Conservation (phyloP, 2,113 vertebrate species). For the Cyprinodon brontotheroides region DNA sequence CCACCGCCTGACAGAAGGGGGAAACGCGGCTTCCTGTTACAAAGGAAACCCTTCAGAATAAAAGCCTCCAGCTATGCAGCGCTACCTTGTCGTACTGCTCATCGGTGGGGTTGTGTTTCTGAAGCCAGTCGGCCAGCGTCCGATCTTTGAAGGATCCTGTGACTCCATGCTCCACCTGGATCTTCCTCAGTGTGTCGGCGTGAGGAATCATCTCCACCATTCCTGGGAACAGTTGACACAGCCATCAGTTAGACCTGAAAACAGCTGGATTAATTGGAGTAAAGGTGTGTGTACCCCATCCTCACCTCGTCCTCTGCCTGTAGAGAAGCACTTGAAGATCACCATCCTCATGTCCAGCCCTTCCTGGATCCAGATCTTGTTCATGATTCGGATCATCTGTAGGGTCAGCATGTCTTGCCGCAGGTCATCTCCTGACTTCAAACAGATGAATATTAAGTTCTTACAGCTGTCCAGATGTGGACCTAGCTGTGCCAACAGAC, state of each 20-base stretch:
- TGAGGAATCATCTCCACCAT: constrained; percentile 99
- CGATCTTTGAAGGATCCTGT: constrained; percentile 97
- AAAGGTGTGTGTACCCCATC: background rate
- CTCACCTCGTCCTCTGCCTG: constrained; percentile 88
- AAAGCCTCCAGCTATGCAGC: background rate
- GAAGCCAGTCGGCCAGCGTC: constrained; percentile 92
- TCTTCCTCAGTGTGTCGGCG: constrained; percentile 94
- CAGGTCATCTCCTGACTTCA: constrained; percentile 93
- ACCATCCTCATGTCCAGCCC: constrained; percentile 99
- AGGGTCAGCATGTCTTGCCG: constrained; percentile 98
- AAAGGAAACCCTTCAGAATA: background rate
- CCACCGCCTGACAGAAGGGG: constrained; percentile 85
- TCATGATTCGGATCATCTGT: constrained; percentile 98
- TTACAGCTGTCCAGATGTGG: background rate
- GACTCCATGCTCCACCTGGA: constrained; percentile 97
- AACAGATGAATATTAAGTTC: constrained; percentile 3
- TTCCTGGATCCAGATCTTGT: constrained; percentile 98
- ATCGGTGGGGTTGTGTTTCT: constrained; percentile 93
- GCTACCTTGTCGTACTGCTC: constrained; percentile 94
- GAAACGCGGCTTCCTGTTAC: background rate
- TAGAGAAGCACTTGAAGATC: constrained; percentile 95
- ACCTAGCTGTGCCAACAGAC: background rate
- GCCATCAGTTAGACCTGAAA: background rate
- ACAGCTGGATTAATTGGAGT: background rate
- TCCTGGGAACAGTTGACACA: constrained; percentile 70